phyloP scores from a whole-genome alignment of 53 echinoderm and acorn worm species.

The Holothuria scabra region DNA sequence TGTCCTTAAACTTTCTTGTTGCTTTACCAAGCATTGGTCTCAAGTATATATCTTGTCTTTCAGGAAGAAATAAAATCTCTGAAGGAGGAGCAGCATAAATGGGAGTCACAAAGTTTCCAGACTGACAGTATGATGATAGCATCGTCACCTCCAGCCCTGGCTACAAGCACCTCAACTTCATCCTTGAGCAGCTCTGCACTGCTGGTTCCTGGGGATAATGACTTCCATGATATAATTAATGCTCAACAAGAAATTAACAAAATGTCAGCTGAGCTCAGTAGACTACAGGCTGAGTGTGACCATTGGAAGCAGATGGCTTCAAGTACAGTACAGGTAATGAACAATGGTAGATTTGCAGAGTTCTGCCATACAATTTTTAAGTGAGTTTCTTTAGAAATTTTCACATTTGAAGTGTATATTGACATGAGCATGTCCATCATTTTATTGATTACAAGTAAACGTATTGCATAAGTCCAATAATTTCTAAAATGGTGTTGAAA shows the following conservation, averaged over 20 bases:
- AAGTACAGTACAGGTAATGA: slow-evolving; percentile 28
- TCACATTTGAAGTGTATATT: too few species aligned
- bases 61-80: slow-evolving; percentile 83
- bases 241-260: slow-evolving; percentile 95
- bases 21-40: too few species aligned
- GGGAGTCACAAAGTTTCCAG: slow-evolving; percentile 61
- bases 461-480: too few species aligned
- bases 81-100: slow-evolving; percentile 82
- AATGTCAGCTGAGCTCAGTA: slow-evolving; percentile 74
- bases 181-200: slow-evolving; percentile 72
- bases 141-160: slow-evolving; percentile 55
- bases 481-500: too few species aligned
- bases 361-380: too few species aligned
- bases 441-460: too few species aligned
- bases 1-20: too few species aligned
- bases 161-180: slow-evolving; percentile 89
- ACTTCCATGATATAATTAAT: slow-evolving; percentile 92
- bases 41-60: neutral
- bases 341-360: too few species aligned
- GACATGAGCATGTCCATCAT: too few species aligned
- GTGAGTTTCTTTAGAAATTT: too few species aligned
- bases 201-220: slow-evolving; percentile 70
- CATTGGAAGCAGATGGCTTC: slow-evolving; percentile 82
- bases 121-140: slow-evolving; percentile 67
- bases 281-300: slow-evolving; percentile 73